A percentile compares a stretch with the other conserved stretches of the same genome.
Conservation (phyloP, 2,113 vertebrate species). For the Spermophilus dauricus region DNA sequence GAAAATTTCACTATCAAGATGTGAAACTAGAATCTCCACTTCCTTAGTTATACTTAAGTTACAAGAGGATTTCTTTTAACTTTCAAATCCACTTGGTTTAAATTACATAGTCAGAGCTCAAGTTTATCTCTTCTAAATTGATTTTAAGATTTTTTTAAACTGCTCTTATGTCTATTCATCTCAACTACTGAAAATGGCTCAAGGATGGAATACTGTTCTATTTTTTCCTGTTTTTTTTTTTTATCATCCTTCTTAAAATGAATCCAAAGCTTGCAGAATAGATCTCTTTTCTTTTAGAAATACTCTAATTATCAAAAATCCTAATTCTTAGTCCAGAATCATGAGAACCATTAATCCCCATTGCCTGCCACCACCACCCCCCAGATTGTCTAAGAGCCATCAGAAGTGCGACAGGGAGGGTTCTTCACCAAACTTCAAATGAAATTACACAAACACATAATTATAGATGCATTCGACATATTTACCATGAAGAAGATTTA, state of each 20-base stretch:
- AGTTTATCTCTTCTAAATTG: neutral
- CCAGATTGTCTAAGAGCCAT: neutral
- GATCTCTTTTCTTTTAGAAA: neutral
- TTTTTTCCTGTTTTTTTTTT: neutral
- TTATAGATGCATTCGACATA: neutral
- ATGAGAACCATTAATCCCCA: neutral
- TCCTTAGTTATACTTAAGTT: neutral
- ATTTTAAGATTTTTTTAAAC: neutral
- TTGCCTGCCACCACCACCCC: neutral
- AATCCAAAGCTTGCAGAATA: neutral
- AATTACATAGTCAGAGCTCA: neutral
- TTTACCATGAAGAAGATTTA: neutral
- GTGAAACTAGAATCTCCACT: neutral
- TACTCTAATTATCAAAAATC: neutral
- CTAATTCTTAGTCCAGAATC: neutral
- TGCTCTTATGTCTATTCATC: neutral
- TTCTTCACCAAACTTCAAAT: neutral
- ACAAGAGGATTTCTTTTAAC: neutral
- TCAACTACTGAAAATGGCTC: neutral
- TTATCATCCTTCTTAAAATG: conserved; percentile 17
- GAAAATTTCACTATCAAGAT: neutral
- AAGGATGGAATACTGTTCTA: neutral
- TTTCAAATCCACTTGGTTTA: neutral
- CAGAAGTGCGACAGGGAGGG: neutral
- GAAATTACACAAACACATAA: neutral